Evolutionary conservation across 1,140 invertebrate genomes (phyloP).

Genomic region (Plectrocnemia conspersa): DNA sequence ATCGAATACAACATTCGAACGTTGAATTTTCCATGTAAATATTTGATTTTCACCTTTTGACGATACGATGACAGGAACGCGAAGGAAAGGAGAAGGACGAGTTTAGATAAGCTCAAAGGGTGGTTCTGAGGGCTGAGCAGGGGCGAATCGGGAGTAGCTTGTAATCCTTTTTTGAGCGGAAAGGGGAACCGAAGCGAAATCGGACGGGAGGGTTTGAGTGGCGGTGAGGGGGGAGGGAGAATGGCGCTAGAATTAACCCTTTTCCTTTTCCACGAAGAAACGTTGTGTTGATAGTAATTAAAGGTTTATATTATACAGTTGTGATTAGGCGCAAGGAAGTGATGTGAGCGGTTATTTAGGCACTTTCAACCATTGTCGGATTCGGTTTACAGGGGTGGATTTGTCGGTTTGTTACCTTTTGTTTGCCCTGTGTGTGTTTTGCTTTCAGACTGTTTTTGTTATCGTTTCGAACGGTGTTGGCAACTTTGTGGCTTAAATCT

Average conservation of each 20-base stretch:
- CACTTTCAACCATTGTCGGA: slow-evolving; percentile 20
- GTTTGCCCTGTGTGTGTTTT: slow-evolving; percentile 29
- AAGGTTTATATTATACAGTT: slow-evolving; percentile 45
- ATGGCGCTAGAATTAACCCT: slow-evolving; percentile 34
- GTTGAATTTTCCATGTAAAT: slow-evolving; percentile 30
- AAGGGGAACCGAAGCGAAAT: too few species aligned
- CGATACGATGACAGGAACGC: slow-evolving; percentile 33
- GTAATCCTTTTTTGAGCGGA: slow-evolving; percentile 35
- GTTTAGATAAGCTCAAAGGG: slow-evolving; percentile 12
- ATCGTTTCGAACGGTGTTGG: slow-evolving; percentile 34
- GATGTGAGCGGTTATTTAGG: slow-evolving; percentile 32
- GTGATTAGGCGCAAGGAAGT: slow-evolving; percentile 34
- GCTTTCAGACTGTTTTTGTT: slow-evolving; percentile 36
- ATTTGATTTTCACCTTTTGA: slow-evolving; percentile 36
- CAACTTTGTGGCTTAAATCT: too few species aligned
- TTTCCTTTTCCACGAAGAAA: slow-evolving; percentile 42
- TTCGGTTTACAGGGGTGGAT: slow-evolving; percentile 9
- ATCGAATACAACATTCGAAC: background rate
- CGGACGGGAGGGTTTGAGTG: too few species aligned
- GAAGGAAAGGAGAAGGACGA: slow-evolving; percentile 18
- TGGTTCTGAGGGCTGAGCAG: slow-evolving; percentile 27
- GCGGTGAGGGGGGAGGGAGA: slow-evolving; percentile 20
- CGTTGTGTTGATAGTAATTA: slow-evolving; percentile 55
- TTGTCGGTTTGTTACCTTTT: slow-evolving; percentile 32
- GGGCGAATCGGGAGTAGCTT: slow-evolving; percentile 23